Evolutionary conservation across 2,888 invertebrate species (phyloP), one percentile per base, ranked within the genome.

Genomic region (Ectobius pallidus): DNA sequence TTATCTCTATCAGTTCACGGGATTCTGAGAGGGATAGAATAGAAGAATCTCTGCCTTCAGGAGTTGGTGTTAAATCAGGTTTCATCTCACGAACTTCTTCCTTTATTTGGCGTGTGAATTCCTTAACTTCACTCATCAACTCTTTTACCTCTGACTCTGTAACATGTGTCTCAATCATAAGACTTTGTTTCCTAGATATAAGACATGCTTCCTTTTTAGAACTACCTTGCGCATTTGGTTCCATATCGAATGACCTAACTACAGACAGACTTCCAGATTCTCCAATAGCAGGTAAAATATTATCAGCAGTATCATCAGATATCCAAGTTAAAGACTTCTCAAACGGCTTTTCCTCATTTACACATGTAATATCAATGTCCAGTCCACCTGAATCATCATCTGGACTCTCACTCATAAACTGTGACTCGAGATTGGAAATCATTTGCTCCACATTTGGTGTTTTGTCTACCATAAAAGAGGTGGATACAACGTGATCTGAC

Each of bases 61-160:
- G 85, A 2, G 85, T 86, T n/a, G 85, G 85, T 1, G 85, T 85
- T 71, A 86, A 78, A 77, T 86, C 85, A n/a, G 86, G 86, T 78
- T 85, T 85, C 11, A 85, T 73, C 78, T 84, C 83, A 76, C 83
- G 84, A 0, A 86, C 84, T 77, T 86, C 84, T 58, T 84, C 82
- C 74, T 85, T 82, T 30, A 86, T 85, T 78, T 84, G 83, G 68
- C 84, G 82, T 0, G 85, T 82, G n/a, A 81, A 84, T 77, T 85
- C 85, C 34, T 85, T 79, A 9, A 84, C 84, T 78, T 85, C 85
- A 30, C 81, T 81, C 78, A 85, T 83, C n/a, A 85, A 80, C 76
- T 82, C 82, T 44, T 70, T 74, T 14, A 75, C 69, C 71, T 73
- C 71, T 30, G 70, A 75, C 73, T 79, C 78, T 7, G 78, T 69